Percentiles rank a stretch among this genome's conserved stretches.
These are phyloP conservation scores for Aldrovandia affinis DNA, from an alignment of 2,797 vertebrate species.

Conservation along the genomic window DNA sequence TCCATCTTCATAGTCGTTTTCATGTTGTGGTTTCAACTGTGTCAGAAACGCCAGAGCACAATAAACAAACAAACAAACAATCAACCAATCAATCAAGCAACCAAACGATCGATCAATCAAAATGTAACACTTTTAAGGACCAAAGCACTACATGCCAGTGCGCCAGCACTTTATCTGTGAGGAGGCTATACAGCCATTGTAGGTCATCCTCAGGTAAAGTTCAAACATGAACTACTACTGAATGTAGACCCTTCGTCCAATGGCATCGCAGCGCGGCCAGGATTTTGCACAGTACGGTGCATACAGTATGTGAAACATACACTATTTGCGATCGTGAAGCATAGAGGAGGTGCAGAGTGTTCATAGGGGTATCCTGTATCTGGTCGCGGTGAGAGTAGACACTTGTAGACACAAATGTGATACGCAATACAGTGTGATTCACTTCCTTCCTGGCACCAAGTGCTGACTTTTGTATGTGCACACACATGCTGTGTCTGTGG, in stretches of 20 bases:
- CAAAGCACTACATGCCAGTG: background rate
- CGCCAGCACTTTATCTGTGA: background rate
- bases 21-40: background rate
- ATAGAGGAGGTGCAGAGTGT: background rate
- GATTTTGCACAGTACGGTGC: background rate
- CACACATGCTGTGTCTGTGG: background rate
- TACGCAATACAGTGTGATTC: no score
- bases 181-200: background rate
- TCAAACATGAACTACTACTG: background rate
- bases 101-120: background rate
- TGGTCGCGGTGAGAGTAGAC: background rate
- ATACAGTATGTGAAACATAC: no score
- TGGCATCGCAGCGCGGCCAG: background rate
- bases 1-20: background rate
- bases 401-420: background rate
- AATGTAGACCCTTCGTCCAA: background rate
- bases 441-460: background rate
- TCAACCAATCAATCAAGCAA: no score
- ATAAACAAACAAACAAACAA: background rate
- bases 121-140: background rate
- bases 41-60: background rate
- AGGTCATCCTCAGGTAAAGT: background rate
- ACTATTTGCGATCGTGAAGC: background rate
- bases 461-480: background rate
- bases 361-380: background rate